These are phyloP conservation scores for Crypturellus undulatus DNA, from an alignment of 2,113 vertebrate species.

Conservation along the genomic window DNA sequence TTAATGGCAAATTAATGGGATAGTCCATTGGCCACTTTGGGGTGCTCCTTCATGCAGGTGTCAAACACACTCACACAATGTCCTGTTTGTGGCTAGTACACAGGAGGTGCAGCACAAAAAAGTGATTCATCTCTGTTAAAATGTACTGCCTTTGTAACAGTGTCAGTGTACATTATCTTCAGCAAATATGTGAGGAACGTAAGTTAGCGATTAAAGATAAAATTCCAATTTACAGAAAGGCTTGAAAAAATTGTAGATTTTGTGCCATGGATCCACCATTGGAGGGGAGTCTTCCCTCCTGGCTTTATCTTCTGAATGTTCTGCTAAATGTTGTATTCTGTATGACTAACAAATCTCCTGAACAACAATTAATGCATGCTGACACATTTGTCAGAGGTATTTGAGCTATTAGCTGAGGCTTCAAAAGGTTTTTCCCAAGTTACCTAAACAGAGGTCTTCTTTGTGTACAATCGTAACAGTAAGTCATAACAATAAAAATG, in stretches of 20 bases:
- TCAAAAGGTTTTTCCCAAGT: slow-evolving; percentile 28
- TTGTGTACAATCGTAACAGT: slow-evolving; percentile 9
- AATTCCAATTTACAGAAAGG: not conserved
- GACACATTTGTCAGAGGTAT: slow-evolving; percentile 17
- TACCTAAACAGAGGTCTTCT: not conserved
- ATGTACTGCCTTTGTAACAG: not conserved
- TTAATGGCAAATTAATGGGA: not conserved
- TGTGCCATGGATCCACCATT: slow-evolving; percentile 17
- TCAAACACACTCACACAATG: not conserved
- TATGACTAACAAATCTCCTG: slow-evolving; percentile 14
- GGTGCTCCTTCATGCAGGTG: not conserved
- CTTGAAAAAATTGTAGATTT: not conserved
- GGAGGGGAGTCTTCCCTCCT: not conserved
- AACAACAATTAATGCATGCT: slow-evolving; percentile 31
- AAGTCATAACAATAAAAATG: not conserved
- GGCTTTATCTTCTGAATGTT: not conserved
- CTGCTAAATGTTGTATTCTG: not conserved
- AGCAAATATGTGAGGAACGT: not conserved
- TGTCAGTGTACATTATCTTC: not conserved
- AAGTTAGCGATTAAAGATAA: not conserved
- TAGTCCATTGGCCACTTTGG: not conserved
- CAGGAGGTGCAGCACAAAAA: not conserved
- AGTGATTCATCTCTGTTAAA: not conserved
- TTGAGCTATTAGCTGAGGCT: slow-evolving; percentile 41
- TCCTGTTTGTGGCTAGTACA: not conserved